Conservation (phyloP, 2,113 vertebrate species). For the Oreocharis arfaki region DNA sequence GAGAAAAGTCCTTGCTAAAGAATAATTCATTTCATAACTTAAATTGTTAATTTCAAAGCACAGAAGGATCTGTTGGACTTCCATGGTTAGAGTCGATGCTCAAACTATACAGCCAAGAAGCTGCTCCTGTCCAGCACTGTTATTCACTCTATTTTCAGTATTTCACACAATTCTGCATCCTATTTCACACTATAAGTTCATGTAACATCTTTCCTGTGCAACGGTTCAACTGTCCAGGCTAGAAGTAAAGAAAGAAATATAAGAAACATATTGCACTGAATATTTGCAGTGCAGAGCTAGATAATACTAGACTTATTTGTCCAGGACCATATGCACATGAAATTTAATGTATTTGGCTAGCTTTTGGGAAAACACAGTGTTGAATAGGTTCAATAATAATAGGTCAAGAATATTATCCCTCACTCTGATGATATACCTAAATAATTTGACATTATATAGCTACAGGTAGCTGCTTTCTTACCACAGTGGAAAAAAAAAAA, state of each 20-base stretch:
- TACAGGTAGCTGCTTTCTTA: background rate
- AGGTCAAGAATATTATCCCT: background rate
- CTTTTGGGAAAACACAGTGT: background rate
- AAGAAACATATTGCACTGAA: background rate
- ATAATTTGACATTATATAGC: background rate
- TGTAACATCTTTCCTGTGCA: background rate
- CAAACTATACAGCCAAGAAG: background rate
- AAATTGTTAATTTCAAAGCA: background rate
- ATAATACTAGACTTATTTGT: background rate
- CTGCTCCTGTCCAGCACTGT: accelerated
- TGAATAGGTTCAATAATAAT: background rate
- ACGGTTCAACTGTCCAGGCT: background rate
- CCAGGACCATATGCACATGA: background rate
- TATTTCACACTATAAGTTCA: background rate
- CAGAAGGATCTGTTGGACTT: background rate
- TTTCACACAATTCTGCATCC: background rate
- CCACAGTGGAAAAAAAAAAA: background rate
- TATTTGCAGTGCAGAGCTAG: background rate
- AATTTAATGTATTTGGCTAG: background rate
- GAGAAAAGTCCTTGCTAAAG: background rate
- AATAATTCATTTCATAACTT: background rate
- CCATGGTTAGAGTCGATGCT: background rate
- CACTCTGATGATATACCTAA: background rate
- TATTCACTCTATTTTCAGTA: background rate
- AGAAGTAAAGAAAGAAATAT: background rate